These are phyloP conservation scores for Mechanitis messenoides DNA, from an alignment of 2,888 invertebrate genomes.

Conservation along the genomic window DNA sequence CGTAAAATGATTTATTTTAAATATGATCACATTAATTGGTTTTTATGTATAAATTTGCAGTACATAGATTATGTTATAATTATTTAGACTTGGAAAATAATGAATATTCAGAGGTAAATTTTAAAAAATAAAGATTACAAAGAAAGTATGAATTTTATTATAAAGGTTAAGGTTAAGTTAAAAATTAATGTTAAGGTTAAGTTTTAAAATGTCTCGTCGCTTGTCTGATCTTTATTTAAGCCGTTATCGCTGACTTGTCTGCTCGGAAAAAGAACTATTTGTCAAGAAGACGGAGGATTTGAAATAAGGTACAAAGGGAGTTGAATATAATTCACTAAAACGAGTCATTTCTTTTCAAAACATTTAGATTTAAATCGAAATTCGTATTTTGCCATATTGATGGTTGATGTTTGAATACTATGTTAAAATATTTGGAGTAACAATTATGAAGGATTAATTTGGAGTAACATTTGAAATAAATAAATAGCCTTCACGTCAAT, in stretches of 20 bases:
- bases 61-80: neutral
- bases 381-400: neutral
- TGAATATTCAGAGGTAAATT: too few species aligned
- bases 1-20: neutral
- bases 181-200: neutral
- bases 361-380: neutral
- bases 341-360: conserved; percentile 8
- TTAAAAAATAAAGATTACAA: too few species aligned
- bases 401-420: too few species aligned
- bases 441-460: too few species aligned
- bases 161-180: neutral
- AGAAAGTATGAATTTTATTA: too few species aligned
- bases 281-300: conserved; percentile 42
- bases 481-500: too few species aligned
- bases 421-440: too few species aligned
- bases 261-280: conserved; percentile 58
- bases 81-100: too few species aligned
- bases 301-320: conserved; percentile 22
- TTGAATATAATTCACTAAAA: conserved; percentile 17
- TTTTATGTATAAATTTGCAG: neutral
- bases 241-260: conserved; percentile 61
- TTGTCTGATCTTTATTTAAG: conserved; percentile 34
- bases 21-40: neutral
- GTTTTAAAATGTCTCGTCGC: conserved; percentile 17
- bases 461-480: too few species aligned